Base-by-base conservation (phyloP, 2,888 invertebrate species). In the Myopa testacea region DNA sequence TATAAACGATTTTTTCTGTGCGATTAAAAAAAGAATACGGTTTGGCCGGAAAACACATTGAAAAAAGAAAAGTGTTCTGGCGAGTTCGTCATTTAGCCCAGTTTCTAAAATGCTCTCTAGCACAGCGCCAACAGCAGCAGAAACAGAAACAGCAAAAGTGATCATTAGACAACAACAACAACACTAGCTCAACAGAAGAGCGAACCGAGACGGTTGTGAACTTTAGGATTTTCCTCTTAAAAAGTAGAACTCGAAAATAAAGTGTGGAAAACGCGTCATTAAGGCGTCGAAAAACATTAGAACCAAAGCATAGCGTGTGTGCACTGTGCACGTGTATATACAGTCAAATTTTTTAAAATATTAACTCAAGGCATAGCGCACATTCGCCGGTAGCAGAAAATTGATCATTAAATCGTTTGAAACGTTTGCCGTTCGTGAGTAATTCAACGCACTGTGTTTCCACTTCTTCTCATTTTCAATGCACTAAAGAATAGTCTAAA, bases 71-170 rank as follows among this genome's bases (percentile, higher is more conserved):
- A 14, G 37, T 38, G 16, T 34, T 14, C 55, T 70, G 14, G 10
- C 34, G 52, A 50, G 70, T n/a, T 19, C 55, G 37, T 71, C 71
- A 38, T 38, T 58, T 71, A 60, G 71, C 71, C 71, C 38, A 71
- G 71, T 71, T 71, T 60, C 58, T 10, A 16, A 71, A 40, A 37
- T 71, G 38, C 37, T 69, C 26, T 19, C 19, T 3, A 16, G 14
- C 40, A 40, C 67, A 68, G 40, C 16, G 45, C 67, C 38, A 38
- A 40, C 40, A 67, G 67, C 40, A 12, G 19, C 40, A 8, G 67
- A 14, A 38, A 40, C 40, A 67, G 67, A 16, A 12, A 40, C 40
- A 8, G 67, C 67, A n/a, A 40, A 5, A 8, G n/a, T n/a, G 38
- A 14, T 38, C 38, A 45, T 19, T 38, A 68, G 38, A 37, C 65